Evolutionary conservation across 1,140 invertebrate species (phyloP).

Genomic region (Conus ventricosus): DNA sequence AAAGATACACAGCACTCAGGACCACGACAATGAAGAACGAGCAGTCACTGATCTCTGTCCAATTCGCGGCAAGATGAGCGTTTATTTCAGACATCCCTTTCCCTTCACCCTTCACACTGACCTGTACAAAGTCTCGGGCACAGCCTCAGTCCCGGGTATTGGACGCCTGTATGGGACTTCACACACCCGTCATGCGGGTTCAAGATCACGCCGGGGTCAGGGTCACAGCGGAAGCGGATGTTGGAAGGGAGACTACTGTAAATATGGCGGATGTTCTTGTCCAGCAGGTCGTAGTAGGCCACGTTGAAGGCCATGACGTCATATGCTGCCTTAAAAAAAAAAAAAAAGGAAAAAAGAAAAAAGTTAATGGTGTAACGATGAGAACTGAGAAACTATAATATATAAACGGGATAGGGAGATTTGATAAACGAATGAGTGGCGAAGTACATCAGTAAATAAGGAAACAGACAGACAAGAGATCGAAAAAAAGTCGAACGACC

Average conservation of each 20-base stretch:
- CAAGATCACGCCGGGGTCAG: conserved; percentile 24
- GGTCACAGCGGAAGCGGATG: conserved; percentile 36
- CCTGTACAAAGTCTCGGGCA: conserved; percentile 53
- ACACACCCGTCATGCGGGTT: conserved; percentile 53
- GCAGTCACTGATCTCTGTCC: no score
- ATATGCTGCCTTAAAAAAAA: not conserved
- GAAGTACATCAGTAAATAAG: not conserved
- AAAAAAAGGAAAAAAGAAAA: no score
- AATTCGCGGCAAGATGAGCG: no score
- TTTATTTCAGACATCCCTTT: no score
- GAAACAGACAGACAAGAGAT: not conserved
- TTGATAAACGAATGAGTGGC: no score
- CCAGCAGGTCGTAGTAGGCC: conserved; percentile 56
- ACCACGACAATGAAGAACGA: no score
- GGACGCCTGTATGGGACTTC: conserved; percentile 49
- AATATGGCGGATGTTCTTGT: conserved; percentile 62
- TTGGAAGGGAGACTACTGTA: conserved; percentile 58
- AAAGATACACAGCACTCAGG: no score
- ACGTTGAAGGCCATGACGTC: conserved; percentile 52
- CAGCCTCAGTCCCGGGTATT: conserved; percentile 42
- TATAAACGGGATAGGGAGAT: no score
- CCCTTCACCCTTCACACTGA: not conserved
- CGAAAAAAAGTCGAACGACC: not conserved
- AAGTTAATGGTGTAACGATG: no score
- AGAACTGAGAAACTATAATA: no score